A percentile compares a stretch with the other conserved stretches of the same genome.
phyloP scores from a whole-genome alignment of 2,113 vertebrate species.

The Melanocharis versteri region DNA sequence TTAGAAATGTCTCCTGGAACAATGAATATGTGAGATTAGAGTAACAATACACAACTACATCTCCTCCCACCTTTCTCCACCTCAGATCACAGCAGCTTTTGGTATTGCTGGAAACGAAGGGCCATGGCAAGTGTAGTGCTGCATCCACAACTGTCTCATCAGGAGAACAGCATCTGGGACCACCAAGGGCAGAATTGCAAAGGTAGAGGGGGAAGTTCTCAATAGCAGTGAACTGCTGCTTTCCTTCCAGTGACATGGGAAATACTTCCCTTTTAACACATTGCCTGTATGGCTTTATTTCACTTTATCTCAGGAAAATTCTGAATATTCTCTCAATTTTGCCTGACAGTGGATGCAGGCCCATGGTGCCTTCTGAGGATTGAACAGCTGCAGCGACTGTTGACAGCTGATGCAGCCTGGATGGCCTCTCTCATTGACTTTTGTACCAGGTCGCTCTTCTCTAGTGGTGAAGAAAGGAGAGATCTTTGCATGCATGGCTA shows the following conservation, averaged over 20 bases:
- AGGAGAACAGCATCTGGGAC: background rate
- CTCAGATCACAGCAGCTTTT: background rate
- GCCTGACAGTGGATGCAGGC: constrained; percentile 35
- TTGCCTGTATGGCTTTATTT: background rate
- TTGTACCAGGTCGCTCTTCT: background rate
- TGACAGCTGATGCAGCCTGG: constrained; percentile 60
- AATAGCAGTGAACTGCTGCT: background rate
- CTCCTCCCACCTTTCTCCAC: background rate
- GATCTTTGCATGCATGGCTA: constrained; percentile 70
- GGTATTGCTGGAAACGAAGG: fast-evolving
- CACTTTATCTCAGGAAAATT: background rate
- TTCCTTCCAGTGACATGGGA: background rate
- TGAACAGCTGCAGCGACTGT: constrained; percentile 66
- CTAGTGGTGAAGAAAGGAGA: constrained; percentile 10
- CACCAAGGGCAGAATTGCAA: background rate
- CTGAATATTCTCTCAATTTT: background rate
- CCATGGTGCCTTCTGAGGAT: background rate
- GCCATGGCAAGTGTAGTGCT: background rate
- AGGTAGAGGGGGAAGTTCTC: background rate
- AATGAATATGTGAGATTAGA: background rate
- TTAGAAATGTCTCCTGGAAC: background rate
- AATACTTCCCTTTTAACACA: background rate
- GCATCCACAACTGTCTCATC: background rate
- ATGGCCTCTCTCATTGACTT: background rate
- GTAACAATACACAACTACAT: no score